Conservation (phyloP, 2,888 invertebrate species). For the Diarsia mendica region DNA sequence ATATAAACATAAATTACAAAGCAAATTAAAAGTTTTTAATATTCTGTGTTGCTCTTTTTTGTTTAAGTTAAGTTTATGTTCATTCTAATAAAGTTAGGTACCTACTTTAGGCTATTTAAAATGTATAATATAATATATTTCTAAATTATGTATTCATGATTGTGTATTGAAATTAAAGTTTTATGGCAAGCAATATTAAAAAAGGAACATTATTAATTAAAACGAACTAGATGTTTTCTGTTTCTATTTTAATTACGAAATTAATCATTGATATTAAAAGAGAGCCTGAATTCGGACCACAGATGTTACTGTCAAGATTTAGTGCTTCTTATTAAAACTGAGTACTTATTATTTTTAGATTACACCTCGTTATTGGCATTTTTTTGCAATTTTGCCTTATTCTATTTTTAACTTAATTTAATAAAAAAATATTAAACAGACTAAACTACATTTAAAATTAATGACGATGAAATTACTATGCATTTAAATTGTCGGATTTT, state of each 20-base stretch:
- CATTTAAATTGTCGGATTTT: constrained; percentile 66
- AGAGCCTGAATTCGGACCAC: constrained; percentile 27
- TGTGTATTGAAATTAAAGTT: no score
- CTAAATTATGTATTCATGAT: no score
- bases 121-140: no score
- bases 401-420: constrained; percentile 12
- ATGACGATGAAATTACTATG: constrained; percentile 52
- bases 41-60: background rate
- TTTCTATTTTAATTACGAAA: constrained; percentile 40
- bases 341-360: constrained; percentile 37
- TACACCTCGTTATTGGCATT: background rate
- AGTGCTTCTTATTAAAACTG: constrained; percentile 45
- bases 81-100: no score
- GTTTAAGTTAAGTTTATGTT: no score
- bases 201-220: no score
- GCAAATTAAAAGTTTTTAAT: no score
- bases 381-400: background rate
- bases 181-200: no score
- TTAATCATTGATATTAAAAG: constrained; percentile 53
- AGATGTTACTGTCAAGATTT: constrained; percentile 56
- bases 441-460: constrained; percentile 41
- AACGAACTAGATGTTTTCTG: background rate
- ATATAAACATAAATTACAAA: no score
- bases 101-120: no score
- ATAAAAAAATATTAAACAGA: constrained; percentile 13